phyloP scores from a whole-genome alignment of 2,888 invertebrate species.

The Cabera pusaria region DNA sequence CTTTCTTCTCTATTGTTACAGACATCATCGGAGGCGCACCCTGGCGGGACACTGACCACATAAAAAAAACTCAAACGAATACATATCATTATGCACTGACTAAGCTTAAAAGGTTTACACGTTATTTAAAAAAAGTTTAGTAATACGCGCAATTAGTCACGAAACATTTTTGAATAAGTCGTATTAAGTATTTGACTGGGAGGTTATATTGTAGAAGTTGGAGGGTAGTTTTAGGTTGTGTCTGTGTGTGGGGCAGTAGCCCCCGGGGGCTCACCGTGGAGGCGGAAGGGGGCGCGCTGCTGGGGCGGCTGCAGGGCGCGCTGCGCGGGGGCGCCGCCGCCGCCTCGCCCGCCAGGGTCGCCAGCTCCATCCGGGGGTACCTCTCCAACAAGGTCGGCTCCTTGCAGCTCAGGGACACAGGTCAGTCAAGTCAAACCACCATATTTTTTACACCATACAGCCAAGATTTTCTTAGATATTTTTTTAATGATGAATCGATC shows the following conservation, averaged over 20 bases:
- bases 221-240: conserved; percentile 9
- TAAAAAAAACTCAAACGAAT: conserved; percentile 43
- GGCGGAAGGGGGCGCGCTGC: conserved; percentile 81
- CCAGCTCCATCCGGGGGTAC: conserved; percentile 89
- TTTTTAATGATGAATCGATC: no score
- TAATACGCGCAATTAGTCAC: no score
- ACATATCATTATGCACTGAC: conserved; percentile 80
- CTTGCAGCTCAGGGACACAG: conserved; percentile 88
- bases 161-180: no score
- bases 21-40: conserved; percentile 59
- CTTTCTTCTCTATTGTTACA: conserved; percentile 58
- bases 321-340: conserved; percentile 88
- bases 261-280: conserved; percentile 71
- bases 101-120: conserved; percentile 22
- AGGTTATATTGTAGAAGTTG: no score
- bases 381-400: conserved; percentile 87
- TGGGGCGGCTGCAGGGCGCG: conserved; percentile 86
- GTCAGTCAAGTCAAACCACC: conserved; percentile 81
- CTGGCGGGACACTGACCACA: conserved; percentile 52
- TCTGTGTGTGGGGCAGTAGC: conserved; percentile 47
- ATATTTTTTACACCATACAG: no score
- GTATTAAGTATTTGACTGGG: no score
- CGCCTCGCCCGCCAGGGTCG: conserved; percentile 87
- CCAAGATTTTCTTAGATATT: no score
- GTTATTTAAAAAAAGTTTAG: neutral